Evolutionary conservation across 2,797 vertebrate species (phyloP), one percentile per base, ranked within the genome.

Genomic region (Sebastes nivosus): DNA sequence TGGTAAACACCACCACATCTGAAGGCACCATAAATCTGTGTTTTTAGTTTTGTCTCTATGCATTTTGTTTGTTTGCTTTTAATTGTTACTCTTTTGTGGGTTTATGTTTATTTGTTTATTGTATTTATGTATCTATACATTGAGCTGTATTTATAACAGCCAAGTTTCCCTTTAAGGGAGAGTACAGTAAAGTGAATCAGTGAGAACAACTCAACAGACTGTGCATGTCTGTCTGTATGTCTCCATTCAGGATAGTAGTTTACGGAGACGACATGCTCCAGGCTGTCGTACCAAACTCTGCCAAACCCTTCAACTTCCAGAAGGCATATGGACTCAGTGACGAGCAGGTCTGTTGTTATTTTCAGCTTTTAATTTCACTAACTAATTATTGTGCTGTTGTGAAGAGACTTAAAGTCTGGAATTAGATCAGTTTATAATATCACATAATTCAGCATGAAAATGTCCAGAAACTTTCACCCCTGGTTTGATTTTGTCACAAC

Each of bases 261-360:
- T 95, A 96, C 9, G 95, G 94, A 61, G 80, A 96, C 9, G 84
- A 93, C 61, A 92, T 96, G 89, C n/a, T 93, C 2, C 29, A 90
- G 1, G 89, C 93, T 0, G 38, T 96, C 1, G 88, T 95, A 0
- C 90, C 79, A 2, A 12, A 91, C 57, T 95, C 96, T 3, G 95
- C 95, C 59, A 95, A 94, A 88, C 72, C 96, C 4, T 96, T 96
- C 86, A 93, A 96, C 91, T 96, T 96, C 91, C 94, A 91, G 64
- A 10, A 68, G 58, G 92, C 77, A 0, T 96, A 88, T 14, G n/a
- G 61, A 3, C 92, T 96, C 67, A 80, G 24, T 4, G n/a, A 79
- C 0, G 82, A 94, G 54, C 84, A 94, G 85, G 95, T 95, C 38
- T 72, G 85, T 18, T 2, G 4, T 8, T 50, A 50, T 50, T 50